Conservation (phyloP, 2,888 invertebrate species). For the Melieria crassipennis region DNA sequence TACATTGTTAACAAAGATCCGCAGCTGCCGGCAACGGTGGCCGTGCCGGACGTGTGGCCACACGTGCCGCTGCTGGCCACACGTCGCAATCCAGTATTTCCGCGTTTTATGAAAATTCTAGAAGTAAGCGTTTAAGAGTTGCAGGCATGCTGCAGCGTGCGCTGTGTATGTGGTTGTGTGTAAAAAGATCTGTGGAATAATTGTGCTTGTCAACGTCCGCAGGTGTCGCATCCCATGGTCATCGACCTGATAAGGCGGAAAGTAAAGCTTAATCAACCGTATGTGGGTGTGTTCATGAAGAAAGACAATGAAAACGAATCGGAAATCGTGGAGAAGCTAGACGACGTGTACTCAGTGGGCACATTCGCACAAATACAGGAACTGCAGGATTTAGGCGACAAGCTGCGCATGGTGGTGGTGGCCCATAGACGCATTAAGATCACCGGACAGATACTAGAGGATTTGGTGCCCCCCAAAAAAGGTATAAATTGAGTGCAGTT, state of each 20-base stretch:
- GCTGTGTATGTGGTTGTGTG: constrained; percentile 14
- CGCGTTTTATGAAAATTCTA: constrained; percentile 96
- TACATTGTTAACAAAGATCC: constrained; percentile 52
- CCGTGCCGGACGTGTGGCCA: constrained; percentile 96
- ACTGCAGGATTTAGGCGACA: constrained; percentile 93
- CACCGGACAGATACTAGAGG: constrained; percentile 81
- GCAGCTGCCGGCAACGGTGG: constrained; percentile 83
- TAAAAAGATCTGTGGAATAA: constrained; percentile 24
- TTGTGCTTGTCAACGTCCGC: constrained; percentile 45
- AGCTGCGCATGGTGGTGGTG: constrained; percentile 90
- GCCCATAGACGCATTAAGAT: constrained; percentile 90
- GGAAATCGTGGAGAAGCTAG: constrained; percentile 83
- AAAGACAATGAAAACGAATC: constrained; percentile 88
- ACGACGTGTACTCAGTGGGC: constrained; percentile 90
- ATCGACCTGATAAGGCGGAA: constrained; percentile 92
- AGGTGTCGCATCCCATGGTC: constrained; percentile 86
- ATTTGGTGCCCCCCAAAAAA: constrained; percentile 68
- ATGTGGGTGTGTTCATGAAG: constrained; percentile 96
- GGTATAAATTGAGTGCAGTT: constrained; percentile 4
- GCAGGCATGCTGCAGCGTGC: neutral
- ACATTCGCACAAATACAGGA: constrained; percentile 99
- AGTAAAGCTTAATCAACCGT: constrained; percentile 95
- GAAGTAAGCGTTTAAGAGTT: constrained; percentile 73
- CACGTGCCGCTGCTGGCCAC: constrained; percentile 95
- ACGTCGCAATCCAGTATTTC: constrained; percentile 94